Base-by-base conservation (phyloP, 2,797 vertebrate genomes). In the Microtus agrestis region DNA sequence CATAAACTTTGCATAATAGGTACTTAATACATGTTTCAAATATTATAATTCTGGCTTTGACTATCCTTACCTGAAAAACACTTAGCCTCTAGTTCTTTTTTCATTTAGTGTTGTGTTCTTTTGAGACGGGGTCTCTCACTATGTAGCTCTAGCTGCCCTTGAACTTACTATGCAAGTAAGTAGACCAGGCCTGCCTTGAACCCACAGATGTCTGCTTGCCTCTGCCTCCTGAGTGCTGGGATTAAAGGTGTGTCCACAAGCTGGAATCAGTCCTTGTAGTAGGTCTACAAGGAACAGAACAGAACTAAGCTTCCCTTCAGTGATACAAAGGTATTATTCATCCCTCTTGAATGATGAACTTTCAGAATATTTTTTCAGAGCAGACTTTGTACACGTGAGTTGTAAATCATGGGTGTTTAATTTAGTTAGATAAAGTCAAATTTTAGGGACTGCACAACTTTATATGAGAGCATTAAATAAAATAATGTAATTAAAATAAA, bases 1-100 rank as follows among this genome's bases (percentile, higher is more conserved):
- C 59, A 54, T 67, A 79, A 67, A 86, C 6, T 90, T 94, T 85
- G 5, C 54, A 17, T 89, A 96, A 73, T 73, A 94, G 84, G 27
- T 61, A 29, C 59, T 94, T 74, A 79, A 51, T 43, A 71, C 46
- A 23, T 91, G 56, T 74, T 81, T n/a, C 5, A 89, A 54, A 67
- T 76, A 78, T n/a, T 81, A 31, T 40, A 82, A 34, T 91, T 92
- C 87, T 63, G 82, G 51, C 59, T 40, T 56, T 73, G 63, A 63
- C 6, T 48, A 13, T 34, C 4, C 77, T 88, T 61, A 67, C 59
- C 34, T 67, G 34, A 85, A 95, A 89, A 92, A 6, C 10, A 81
- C 61, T 80, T 69, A 82, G n/a, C 17, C 51, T 69, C 37, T 96
- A n/a, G 40, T 94, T 86, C 56, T 89, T 63, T 61, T 61, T 43